Conservation (phyloP, 2,888 invertebrate species). For the Drosophila algonquin region DNA sequence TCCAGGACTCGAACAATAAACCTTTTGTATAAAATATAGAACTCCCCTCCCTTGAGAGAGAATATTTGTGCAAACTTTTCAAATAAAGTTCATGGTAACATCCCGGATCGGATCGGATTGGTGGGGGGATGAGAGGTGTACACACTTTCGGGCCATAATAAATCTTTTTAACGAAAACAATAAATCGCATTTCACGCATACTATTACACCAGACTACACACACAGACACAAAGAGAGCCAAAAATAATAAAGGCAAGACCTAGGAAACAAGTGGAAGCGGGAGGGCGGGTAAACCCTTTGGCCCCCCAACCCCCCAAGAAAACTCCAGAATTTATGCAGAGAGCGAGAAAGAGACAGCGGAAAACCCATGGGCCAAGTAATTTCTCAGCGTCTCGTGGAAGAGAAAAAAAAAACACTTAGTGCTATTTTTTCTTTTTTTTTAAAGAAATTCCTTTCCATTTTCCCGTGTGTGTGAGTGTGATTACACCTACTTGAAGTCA, state of each 20-base stretch:
- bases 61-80: slow-evolving; percentile 66
- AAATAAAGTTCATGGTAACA: slow-evolving; percentile 66
- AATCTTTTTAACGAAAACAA: slow-evolving; percentile 78
- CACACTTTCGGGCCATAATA: slow-evolving; percentile 47
- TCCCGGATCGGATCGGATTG: slow-evolving; percentile 5
- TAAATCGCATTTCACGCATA: slow-evolving; percentile 76
- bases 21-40: not conserved
- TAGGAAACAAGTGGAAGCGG: slow-evolving; percentile 17
- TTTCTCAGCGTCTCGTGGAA: slow-evolving; percentile 64
- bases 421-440: slow-evolving; percentile 57
- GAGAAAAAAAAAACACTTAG: slow-evolving; percentile 65
- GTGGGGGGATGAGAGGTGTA: slow-evolving; percentile 20
- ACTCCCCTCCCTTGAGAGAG: slow-evolving; percentile 6
- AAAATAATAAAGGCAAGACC: slow-evolving; percentile 48
- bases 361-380: slow-evolving; percentile 53
- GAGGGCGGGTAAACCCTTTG: slow-evolving; percentile 38
- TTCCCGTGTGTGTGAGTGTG: slow-evolving; percentile 48
- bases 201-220: slow-evolving; percentile 63
- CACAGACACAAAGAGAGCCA: slow-evolving; percentile 18
- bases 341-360: slow-evolving; percentile 44
- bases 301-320: slow-evolving; percentile 11
- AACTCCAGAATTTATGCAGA: slow-evolving; percentile 66
- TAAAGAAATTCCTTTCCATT: not conserved
- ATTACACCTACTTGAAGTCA: slow-evolving; percentile 78
- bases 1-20: not conserved